Evolutionary conservation across 2,888 invertebrate species (phyloP).

Genomic region (Phyllotreta cruciferae): DNA sequence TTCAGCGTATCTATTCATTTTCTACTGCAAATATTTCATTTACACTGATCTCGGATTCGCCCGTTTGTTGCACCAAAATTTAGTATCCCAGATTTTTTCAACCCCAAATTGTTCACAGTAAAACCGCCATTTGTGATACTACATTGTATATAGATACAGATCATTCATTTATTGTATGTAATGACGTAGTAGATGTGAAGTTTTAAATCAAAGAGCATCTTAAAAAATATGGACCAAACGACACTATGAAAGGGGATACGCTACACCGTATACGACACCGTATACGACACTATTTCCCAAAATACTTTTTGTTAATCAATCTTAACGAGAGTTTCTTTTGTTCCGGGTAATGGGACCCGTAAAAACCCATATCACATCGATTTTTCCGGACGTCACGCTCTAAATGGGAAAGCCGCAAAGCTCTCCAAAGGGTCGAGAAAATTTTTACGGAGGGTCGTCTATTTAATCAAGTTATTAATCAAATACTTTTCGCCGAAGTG

Average conservation of each 20-base stretch:
- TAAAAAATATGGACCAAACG: too few relatives aligned
- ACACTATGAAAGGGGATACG: background rate
- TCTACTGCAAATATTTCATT: slow-evolving; percentile 33
- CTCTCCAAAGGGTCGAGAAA: background rate
- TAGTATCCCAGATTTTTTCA: too few relatives aligned
- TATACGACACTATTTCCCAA: slow-evolving; percentile 15
- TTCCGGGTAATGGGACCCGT: slow-evolving; percentile 8
- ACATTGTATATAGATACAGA: too few relatives aligned
- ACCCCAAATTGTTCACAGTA: background rate
- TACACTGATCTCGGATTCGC: slow-evolving; percentile 26
- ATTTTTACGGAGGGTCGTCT: slow-evolving; percentile 3
- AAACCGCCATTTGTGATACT: background rate
- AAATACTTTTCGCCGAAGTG: background rate
- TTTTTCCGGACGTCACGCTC: background rate
- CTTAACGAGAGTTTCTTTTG: slow-evolving; percentile 19
- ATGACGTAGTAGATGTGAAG: too few relatives aligned
- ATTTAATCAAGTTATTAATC: slow-evolving; percentile 4
- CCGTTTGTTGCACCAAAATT: background rate
- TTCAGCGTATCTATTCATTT: slow-evolving; percentile 31
- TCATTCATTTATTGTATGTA: too few relatives aligned
- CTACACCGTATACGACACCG: background rate
- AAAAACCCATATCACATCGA: slow-evolving; percentile 11
- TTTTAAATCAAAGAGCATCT: too few relatives aligned
- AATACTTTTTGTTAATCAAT: slow-evolving; percentile 30
- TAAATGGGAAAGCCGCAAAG: background rate